Base-by-base conservation (phyloP, 2,113 vertebrate species). In the Sorex fumeus region DNA sequence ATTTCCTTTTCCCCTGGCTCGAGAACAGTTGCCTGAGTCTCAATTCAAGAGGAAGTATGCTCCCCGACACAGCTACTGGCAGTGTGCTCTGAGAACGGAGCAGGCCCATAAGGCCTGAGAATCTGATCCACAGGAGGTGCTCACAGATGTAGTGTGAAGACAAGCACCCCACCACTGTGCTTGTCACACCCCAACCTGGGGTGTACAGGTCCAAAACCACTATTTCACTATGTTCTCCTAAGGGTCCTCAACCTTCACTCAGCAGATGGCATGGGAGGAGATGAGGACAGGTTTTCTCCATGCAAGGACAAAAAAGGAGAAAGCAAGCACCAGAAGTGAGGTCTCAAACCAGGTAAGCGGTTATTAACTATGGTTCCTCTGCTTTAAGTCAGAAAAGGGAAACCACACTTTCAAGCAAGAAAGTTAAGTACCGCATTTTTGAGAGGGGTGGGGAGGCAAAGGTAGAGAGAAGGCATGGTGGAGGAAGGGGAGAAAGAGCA, bases 81-180 rank as follows among this genome's bases (percentile, higher is more conserved):
- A 82, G 57, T 62, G 40, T 9, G 30, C 25, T 80, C 62, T 28
- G 34, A 2, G 4, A 23, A 60, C 1, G 12, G 25, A 69, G 27
- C 64, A 74, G 2, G 67, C 27, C 84, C 84, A 27, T 1, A 8
- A 30, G 40, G 47, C 27, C 66, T 66, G 21, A 67, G 57, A 40
- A 23, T 19, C 45, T 64, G 40, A 40, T 40, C 40, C 12, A n/a
- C 28, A 4, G 10, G 2, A 69, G 43, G 32, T 4, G 15, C 43
- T 64, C 2, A 1, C 7, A 3, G 0, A 1, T 3, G 11, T 57
- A 75, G 21, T 8, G 9, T 25, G 6, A 6, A 70, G 50, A 47
- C 9, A 43, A 30, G 71, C 16, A 0, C 8, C 45, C 69, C 27
- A 0, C 6, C 64, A 8, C 19, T 25, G 60, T 13, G 40, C 53